phyloP scores from a whole-genome alignment of 92 coral and sea anemone genomes.

The Scolanthus callimorphus region DNA sequence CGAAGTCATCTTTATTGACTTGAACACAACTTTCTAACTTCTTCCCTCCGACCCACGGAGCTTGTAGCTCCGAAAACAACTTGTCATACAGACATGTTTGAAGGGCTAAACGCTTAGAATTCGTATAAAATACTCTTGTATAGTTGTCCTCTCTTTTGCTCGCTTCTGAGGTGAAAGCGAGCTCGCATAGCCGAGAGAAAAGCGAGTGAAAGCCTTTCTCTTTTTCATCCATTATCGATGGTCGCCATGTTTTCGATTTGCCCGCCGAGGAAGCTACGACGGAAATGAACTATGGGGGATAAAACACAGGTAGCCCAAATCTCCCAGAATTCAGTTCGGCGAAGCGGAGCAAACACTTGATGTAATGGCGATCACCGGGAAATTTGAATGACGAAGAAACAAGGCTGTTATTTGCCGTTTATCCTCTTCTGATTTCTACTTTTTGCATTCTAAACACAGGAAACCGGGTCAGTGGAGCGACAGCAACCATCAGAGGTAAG shows the following conservation, averaged over 20 bases:
- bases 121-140: conserved; percentile 57
- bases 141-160: conserved; percentile 49
- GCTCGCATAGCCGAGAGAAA: conserved; percentile 73
- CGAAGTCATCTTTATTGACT: conserved; percentile 1
- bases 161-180: conserved; percentile 60
- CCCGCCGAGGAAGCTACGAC: conserved; percentile 5
- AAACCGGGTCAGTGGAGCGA: too few relatives aligned
- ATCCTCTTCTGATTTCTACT: too few relatives aligned
- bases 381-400: too few relatives aligned
- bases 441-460: too few relatives aligned
- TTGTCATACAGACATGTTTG: conserved; percentile 53
- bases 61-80: conserved; percentile 62
- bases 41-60: conserved; percentile 60
- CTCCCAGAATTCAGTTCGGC: too few relatives aligned
- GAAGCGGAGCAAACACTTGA: too few relatives aligned
- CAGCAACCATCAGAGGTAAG: too few relatives aligned
- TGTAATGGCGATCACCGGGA: too few relatives aligned
- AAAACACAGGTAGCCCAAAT: too few relatives aligned
- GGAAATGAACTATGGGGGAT: conserved; percentile 9
- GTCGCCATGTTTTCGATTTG: conserved; percentile 57
- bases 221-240: conserved; percentile 44
- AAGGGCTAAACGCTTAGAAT: conserved; percentile 28
- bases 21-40: neutral
- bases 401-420: too few relatives aligned
- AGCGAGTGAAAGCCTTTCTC: conserved; percentile 44